Evolutionary conservation across 1,140 invertebrate genomes (phyloP).

Genomic region (Meloidogyne floridensis): DNA sequence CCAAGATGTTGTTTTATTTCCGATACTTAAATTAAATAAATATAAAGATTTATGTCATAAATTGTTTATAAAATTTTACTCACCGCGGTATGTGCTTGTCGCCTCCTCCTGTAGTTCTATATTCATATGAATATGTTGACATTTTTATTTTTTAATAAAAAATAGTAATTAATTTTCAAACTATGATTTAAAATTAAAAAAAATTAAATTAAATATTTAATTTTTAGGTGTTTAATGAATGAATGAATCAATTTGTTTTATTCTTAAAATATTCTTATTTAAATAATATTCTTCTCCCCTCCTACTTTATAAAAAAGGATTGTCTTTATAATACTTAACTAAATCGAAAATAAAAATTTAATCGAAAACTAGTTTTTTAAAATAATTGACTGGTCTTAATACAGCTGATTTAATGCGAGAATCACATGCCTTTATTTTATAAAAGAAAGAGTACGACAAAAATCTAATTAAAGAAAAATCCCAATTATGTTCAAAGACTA

Average conservation of each 20-base stretch:
- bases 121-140: constrained; percentile 7
- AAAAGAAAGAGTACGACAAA: background rate
- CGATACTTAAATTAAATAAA: background rate
- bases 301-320: background rate
- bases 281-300: too few species aligned
- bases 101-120: background rate
- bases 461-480: background rate
- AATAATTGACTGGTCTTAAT: background rate
- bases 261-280: too few species aligned
- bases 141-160: background rate
- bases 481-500: background rate
- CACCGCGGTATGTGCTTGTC: background rate
- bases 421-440: background rate
- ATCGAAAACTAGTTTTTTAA: constrained; percentile 4
- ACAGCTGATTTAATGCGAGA: background rate
- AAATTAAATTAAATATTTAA: background rate
- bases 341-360: background rate
- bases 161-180: background rate
- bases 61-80: background rate
- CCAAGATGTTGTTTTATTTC: background rate
- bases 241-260: background rate
- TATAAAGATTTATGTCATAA: background rate
- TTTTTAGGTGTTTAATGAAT: background rate
- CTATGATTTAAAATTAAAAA: background rate
- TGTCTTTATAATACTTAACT: background rate